Base-by-base conservation (phyloP, 2,113 vertebrate genomes). In the Progne subis region DNA sequence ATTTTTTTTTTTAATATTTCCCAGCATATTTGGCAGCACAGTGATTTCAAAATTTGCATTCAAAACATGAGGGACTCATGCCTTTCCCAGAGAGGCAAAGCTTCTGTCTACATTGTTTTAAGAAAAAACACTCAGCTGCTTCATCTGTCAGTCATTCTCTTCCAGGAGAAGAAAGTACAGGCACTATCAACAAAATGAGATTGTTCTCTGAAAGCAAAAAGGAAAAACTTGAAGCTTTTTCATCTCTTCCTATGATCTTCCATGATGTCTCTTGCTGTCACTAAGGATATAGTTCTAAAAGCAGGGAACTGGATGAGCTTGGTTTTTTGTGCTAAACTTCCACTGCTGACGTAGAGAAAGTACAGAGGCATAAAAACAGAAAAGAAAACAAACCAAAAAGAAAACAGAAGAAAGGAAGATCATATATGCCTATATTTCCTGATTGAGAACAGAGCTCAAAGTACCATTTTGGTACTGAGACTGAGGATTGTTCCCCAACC, bases 341-440 rank as follows among this genome's bases (percentile, higher is more conserved):
- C 32, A 53, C 11, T 3, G 1, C 14, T 57, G 28, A 88, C 3
- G 10, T 12, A 60, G 5, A 71, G n/a, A 56, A 96, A 64, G 7
- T 39, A n/a, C 8, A 41, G 39, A 61, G 9, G 12, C 2, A 6
- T 7, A 11, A 83, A 77, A 71, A 43, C 7, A 55, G 19, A 9
- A 25, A 15, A 10, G 3, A 2, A 3, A 21, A 16, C 3, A 8
- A 14, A 4, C 7, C 7, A 18, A 2, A 60, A 20, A 7, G 5
- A 6, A 9, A 25, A 2, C 2, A 26, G 8, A 39, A 29, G 8
- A 46, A 63, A 52, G 5, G 11, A 64, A n/a, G 5, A 25, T 29
- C 18, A 21, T 50, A 2, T 31, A 65, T 84, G 4, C 43, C 17
- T 84, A 1, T 37, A 61, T 56, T 83, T 88, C 10, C 31, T 86